Evolutionary conservation across 2,888 invertebrate species (phyloP).

Genomic region (Micoletzkya japonica): DNA sequence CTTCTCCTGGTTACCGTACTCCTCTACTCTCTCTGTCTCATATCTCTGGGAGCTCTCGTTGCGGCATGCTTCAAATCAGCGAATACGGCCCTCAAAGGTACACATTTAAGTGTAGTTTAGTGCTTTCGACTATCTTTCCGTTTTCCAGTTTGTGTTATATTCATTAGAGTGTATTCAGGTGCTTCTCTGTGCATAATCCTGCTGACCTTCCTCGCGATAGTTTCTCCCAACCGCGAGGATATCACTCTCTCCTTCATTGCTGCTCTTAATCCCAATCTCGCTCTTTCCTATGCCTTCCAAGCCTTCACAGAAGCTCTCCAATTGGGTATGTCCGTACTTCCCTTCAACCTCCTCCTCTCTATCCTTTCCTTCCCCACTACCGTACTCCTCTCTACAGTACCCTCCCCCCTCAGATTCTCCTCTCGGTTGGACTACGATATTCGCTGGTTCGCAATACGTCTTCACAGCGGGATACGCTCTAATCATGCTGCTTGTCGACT

Average conservation of each 20-base stretch:
- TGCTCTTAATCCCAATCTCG: conserved; percentile 49
- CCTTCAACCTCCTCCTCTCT: no score
- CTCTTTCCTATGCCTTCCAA: conserved; percentile 43
- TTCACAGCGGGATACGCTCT: conserved; percentile 53
- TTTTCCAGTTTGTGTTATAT: background rate
- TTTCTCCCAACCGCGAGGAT: conserved; percentile 33
- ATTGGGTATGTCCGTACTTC: conserved; percentile 43
- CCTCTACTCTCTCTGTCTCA: conserved; percentile 42
- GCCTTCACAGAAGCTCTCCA: conserved; percentile 48
- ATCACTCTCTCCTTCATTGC: conserved; percentile 36
- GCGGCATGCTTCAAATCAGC: conserved; percentile 41
- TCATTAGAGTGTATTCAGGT: background rate
- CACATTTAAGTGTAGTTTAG: background rate
- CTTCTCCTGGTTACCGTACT: conserved; percentile 37
- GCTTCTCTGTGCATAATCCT: background rate
- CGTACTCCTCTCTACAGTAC: no score
- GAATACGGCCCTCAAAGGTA: conserved; percentile 41
- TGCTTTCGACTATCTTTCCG: background rate
- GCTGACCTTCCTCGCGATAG: conserved; percentile 17
- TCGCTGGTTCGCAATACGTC: conserved; percentile 34
- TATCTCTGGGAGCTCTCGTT: conserved; percentile 38
- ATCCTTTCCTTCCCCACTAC: no score
- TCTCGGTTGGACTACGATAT: conserved; percentile 37
- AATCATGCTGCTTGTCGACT: conserved; percentile 56
- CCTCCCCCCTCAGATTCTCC: conserved; percentile 28